phyloP scores from a whole-genome alignment of 2,888 invertebrate species.

The Ctena decussata region DNA sequence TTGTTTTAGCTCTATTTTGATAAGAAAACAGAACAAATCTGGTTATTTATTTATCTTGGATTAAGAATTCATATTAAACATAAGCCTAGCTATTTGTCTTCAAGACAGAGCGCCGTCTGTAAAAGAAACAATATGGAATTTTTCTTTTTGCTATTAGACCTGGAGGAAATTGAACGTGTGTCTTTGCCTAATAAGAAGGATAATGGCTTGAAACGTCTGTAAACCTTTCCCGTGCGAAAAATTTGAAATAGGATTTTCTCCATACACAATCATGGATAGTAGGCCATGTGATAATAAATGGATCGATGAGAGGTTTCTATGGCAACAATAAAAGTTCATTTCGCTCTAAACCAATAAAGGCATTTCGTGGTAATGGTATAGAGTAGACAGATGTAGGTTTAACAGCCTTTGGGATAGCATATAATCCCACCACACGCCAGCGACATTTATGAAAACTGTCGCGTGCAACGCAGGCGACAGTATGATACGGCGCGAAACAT shows the following conservation, averaged over 20 bases:
- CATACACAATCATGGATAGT: neutral
- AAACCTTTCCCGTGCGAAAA: neutral
- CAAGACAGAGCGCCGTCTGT: neutral
- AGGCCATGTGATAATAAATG: neutral
- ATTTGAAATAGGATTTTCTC: conserved; percentile 11
- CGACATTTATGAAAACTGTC: neutral
- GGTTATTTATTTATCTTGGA: conserved; percentile 10
- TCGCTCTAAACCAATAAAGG: neutral
- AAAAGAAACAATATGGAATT: no score
- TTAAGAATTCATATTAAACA: neutral
- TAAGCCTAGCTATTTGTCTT: neutral
- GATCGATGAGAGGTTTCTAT: conserved; percentile 16
- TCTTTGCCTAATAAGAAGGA: neutral
- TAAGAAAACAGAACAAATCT: neutral
- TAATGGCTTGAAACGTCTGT: neutral
- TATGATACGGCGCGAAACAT: neutral
- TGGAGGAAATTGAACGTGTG: conserved; percentile 1
- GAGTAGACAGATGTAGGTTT: neutral
- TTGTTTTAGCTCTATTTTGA: conserved; percentile 5
- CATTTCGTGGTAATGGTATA: neutral
- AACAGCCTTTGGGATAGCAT: neutral
- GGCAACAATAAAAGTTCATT: conserved; percentile 7
- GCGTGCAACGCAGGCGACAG: neutral
- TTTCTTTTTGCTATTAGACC: no score
- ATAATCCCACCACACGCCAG: no score